Percentiles rank a stretch among this genome's conserved stretches.
Evolutionary conservation across 2,113 vertebrate species (phyloP).

Genomic region (Aramus guarauna): DNA sequence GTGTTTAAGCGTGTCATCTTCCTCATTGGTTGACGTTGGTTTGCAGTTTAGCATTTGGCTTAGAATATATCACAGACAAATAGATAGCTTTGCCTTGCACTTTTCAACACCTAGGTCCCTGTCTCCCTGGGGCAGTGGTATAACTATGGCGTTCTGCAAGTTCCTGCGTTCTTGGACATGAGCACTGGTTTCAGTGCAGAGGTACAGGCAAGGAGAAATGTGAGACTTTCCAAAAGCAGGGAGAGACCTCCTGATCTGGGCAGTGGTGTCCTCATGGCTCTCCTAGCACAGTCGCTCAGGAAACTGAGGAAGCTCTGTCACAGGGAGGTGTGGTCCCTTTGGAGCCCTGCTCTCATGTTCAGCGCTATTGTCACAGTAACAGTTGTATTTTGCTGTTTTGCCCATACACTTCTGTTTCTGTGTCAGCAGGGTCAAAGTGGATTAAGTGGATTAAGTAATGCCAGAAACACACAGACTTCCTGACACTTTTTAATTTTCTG

Average conservation of each 20-base stretch:
- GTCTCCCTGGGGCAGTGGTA: neutral
- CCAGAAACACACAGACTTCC: neutral
- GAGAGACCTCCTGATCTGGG: neutral
- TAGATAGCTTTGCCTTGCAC: neutral
- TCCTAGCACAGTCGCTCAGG: neutral
- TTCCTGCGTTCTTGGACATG: neutral
- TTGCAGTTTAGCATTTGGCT: neutral
- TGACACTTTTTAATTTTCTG: neutral
- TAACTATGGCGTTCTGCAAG: neutral
- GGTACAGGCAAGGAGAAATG: neutral
- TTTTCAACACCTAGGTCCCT: neutral
- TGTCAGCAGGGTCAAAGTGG: neutral
- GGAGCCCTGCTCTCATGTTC: neutral
- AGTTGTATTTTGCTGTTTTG: neutral
- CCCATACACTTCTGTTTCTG: neutral
- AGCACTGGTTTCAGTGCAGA: neutral
- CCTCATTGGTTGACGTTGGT: neutral
- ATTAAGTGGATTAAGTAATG: neutral
- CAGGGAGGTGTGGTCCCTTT: neutral
- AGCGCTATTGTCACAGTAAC: neutral
- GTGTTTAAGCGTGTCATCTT: neutral
- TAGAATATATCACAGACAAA: neutral
- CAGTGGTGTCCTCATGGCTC: neutral
- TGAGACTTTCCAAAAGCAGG: neutral
- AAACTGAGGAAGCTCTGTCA: neutral